These are phyloP conservation scores for Eurypyga helias DNA, from an alignment of 2,113 vertebrate genomes.

Conservation along the genomic window DNA sequence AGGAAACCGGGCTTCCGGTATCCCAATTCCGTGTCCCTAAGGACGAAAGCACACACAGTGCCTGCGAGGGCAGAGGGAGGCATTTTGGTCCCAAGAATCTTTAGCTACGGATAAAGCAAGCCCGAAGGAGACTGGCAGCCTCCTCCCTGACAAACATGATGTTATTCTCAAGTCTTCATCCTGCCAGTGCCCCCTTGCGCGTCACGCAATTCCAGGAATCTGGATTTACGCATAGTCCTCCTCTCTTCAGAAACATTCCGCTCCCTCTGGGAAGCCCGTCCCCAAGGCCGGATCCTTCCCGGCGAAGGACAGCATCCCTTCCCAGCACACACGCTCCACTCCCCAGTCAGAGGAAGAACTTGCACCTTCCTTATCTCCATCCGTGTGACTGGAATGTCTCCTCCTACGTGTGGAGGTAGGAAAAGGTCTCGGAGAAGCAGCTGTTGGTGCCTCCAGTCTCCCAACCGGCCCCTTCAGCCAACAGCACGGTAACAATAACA, in stretches of 20 bases:
- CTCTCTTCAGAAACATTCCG: background rate
- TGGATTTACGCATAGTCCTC: background rate
- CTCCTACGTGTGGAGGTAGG: too few relatives aligned
- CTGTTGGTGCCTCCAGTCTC: rapidly evolving
- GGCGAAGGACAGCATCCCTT: background rate
- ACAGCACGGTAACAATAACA: rapidly evolving
- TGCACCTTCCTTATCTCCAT: too few relatives aligned
- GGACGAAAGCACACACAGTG: rapidly evolving
- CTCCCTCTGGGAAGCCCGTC: background rate
- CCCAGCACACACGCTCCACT: background rate
- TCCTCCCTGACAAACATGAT: background rate
- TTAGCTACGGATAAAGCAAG: background rate
- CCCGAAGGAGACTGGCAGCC: background rate
- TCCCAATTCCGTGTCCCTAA: background rate
- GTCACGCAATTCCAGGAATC: background rate
- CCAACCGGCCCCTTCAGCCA: background rate
- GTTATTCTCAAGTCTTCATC: background rate
- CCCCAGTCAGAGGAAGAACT: too few relatives aligned
- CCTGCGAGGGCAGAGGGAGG: background rate
- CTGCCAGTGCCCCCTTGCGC: background rate
- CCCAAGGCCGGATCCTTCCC: background rate
- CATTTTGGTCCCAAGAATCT: background rate
- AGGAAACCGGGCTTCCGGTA: background rate
- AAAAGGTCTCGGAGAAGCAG: background rate
- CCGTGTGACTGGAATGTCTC: background rate